Percentiles rank a stretch among this genome's conserved stretches.
Evolutionary conservation across 2,797 vertebrate genomes (phyloP).

Genomic region (Bovichtus diacanthus): DNA sequence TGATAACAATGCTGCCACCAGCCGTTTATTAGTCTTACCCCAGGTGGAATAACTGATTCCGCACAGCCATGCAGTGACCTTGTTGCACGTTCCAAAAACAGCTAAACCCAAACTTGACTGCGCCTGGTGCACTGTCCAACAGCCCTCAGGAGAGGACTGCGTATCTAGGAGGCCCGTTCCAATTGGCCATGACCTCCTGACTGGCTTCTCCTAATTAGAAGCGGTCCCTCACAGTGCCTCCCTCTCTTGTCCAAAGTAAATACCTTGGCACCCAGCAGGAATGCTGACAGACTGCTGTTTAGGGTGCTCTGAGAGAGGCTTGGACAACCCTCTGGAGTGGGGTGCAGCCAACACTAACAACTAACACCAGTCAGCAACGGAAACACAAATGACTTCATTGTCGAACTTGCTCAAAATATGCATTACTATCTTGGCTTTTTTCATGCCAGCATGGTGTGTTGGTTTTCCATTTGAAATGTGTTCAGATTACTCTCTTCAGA

Average conservation of each 20-base stretch:
- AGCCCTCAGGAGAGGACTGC: slow-evolving; percentile 46
- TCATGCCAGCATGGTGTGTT: slow-evolving; percentile 36
- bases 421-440: slow-evolving; percentile 49
- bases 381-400: slow-evolving; percentile 65
- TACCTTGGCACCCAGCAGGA: slow-evolving; percentile 78
- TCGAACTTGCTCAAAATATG: slow-evolving; percentile 45
- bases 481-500: slow-evolving; percentile 50
- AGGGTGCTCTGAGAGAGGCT: slow-evolving; percentile 56
- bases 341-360: slow-evolving; percentile 42
- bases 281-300: slow-evolving; percentile 76
- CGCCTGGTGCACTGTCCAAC: slow-evolving; percentile 29
- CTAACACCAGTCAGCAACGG: slow-evolving; percentile 18
- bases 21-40: slow-evolving; percentile 28
- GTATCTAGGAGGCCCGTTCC: slow-evolving; percentile 63
- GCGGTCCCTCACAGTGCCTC: slow-evolving; percentile 72
- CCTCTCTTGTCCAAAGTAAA: slow-evolving; percentile 77
- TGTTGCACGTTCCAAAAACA: slow-evolving; percentile 54
- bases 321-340: slow-evolving; percentile 43
- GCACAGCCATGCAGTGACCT: slow-evolving; percentile 40
- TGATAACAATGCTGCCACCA: slow-evolving; percentile 28
- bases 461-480: slow-evolving; percentile 43
- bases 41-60: slow-evolving; percentile 42
- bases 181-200: slow-evolving; percentile 77
- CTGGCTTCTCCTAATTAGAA: slow-evolving; percentile 79
- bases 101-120: slow-evolving; percentile 42